Evolutionary conservation across 2,888 invertebrate species (phyloP).

Genomic region (Tryphoninae sp.): DNA sequence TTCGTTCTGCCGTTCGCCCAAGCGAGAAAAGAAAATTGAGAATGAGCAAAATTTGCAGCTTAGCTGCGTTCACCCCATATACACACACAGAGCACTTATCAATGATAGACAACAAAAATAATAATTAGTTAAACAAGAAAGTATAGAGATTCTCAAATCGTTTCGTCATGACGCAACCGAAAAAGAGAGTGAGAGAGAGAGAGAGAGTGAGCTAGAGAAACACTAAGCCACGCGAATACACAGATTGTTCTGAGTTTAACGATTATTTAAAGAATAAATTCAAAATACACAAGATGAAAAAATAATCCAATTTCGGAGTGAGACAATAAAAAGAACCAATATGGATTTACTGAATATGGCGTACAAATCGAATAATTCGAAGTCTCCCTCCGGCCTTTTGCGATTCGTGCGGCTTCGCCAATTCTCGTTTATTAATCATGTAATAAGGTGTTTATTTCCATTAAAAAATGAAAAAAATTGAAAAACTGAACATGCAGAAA

Average conservation of each 20-base stretch:
- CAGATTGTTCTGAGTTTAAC: slow-evolving; percentile 20
- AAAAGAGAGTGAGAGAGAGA: slow-evolving; percentile 18
- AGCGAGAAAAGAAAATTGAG: slow-evolving; percentile 14
- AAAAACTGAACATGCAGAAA: slow-evolving; percentile 66
- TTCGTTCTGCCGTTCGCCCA: slow-evolving; percentile 48
- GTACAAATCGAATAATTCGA: slow-evolving; percentile 61
- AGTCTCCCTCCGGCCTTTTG: background rate
- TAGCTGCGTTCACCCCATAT: slow-evolving; percentile 36
- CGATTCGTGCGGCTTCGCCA: slow-evolving; percentile 57
- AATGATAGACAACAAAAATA: slow-evolving; percentile 22
- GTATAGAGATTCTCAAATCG: slow-evolving; percentile 36
- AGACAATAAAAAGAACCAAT: slow-evolving; percentile 46
- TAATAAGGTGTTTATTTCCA: slow-evolving; percentile 70
- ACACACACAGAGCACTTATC: slow-evolving; percentile 47
- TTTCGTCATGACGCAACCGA: slow-evolving; percentile 20
- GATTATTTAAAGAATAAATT: slow-evolving; percentile 16
- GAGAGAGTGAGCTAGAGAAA: slow-evolving; percentile 9
- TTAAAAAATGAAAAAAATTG: slow-evolving; percentile 60
- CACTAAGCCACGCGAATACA: slow-evolving; percentile 44
- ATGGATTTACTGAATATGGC: slow-evolving; percentile 57
- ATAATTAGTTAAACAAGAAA: slow-evolving; percentile 34
- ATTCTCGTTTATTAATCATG: slow-evolving; percentile 69
- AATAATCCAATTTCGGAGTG: background rate
- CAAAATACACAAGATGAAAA: slow-evolving; percentile 11
- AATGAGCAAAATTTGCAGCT: slow-evolving; percentile 24